Evolutionary conservation across 2,113 vertebrate species (phyloP).

Genomic region (Nycticorax nycticorax): DNA sequence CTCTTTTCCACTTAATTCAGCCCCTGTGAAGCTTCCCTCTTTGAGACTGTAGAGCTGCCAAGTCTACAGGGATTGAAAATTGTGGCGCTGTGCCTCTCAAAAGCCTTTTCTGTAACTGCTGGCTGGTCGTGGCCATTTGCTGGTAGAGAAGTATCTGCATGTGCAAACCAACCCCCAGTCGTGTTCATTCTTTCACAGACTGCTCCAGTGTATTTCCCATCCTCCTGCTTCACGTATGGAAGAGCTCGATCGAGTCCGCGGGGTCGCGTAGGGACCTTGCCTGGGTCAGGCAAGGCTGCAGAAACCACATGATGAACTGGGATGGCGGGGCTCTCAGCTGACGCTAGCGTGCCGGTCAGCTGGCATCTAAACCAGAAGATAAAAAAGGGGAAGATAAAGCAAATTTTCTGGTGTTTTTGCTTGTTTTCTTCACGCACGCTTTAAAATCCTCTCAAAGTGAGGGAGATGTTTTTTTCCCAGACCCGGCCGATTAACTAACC

Average conservation of each 20-base stretch:
- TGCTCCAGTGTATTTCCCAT: neutral
- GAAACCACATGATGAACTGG: neutral
- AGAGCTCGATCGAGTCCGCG: neutral
- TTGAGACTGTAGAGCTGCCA: neutral
- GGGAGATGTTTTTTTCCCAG: neutral
- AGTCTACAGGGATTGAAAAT: neutral
- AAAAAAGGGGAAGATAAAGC: neutral
- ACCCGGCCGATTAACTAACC: neutral
- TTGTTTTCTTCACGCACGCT: neutral
- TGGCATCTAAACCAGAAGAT: neutral
- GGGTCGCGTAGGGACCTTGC: neutral
- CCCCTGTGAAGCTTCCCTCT: neutral
- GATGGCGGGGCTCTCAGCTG: neutral
- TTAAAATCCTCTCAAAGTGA: neutral
- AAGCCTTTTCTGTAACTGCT: neutral
- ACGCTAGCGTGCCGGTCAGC: neutral
- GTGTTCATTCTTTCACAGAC: neutral
- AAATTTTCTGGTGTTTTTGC: neutral
- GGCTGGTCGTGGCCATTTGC: neutral
- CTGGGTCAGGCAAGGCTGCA: neutral
- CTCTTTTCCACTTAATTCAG: neutral
- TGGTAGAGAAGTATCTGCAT: neutral
- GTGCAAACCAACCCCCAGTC: neutral
- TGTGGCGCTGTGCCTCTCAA: neutral
- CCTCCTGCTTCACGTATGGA: neutral